A percentile compares a stretch with the other conserved stretches of the same genome.
These are phyloP conservation scores for Apistogramma diplotaenia DNA, from an alignment of 2,113 vertebrate genomes.

Conservation along the genomic window DNA sequence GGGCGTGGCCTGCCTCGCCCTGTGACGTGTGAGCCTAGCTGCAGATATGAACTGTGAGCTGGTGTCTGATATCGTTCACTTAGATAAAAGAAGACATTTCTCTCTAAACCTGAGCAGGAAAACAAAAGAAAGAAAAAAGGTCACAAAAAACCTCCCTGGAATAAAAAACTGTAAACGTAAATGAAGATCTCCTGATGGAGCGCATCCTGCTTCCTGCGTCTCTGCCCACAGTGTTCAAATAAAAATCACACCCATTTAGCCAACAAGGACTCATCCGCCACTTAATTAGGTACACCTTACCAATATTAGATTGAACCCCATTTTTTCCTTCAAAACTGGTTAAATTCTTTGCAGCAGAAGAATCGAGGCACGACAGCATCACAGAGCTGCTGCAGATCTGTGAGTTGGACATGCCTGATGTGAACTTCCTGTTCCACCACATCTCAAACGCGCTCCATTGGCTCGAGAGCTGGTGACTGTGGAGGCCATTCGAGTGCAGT, in stretches of 20 bases:
- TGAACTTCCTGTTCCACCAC: neutral
- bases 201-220: neutral
- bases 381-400: neutral
- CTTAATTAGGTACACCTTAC: neutral
- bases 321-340: neutral
- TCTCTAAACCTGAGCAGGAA: neutral
- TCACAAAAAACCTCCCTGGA: neutral
- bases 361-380: neutral
- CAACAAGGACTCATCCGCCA: neutral
- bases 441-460: neutral
- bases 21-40: no score
- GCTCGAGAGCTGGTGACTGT: neutral
- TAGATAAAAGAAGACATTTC: neutral
- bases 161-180: neutral
- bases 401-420: neutral
- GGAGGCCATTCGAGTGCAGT: neutral
- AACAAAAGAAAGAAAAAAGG: neutral
- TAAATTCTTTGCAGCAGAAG: neutral
- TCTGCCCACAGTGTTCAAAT: neutral
- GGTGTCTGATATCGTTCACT: neutral
- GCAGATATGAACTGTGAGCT: neutral
- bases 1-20: fast-evolving
- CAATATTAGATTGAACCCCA: fast-evolving
- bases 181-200: neutral
- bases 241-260: no score